A percentile compares a stretch with the other conserved stretches of the same genome.
phyloP scores from a whole-genome alignment of 2,888 invertebrate genomes.

The Brachylomia viminalis region DNA sequence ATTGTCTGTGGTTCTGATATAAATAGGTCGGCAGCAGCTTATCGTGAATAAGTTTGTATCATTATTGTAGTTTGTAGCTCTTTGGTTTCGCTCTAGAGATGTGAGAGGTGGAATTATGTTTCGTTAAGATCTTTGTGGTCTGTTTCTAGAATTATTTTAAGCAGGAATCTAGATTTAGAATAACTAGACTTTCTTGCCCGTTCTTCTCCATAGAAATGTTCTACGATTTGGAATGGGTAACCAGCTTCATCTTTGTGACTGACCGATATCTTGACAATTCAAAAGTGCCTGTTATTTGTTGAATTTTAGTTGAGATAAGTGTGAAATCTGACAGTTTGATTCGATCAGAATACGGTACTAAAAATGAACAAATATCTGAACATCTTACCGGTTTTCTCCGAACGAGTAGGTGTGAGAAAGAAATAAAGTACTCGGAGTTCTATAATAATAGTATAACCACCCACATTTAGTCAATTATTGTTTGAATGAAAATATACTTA shows the following conservation, averaged over 20 bases:
- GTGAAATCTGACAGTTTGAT: not conserved
- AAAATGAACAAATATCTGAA: not conserved
- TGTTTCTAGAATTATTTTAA: not conserved
- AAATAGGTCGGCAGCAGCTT: conserved; percentile 45
- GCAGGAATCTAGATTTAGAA: not conserved
- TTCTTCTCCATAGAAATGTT: not conserved
- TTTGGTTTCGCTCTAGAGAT: not conserved
- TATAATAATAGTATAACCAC: not conserved
- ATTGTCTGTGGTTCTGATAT: conserved; percentile 49
- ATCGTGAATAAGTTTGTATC: conserved; percentile 42
- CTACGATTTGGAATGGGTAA: not conserved
- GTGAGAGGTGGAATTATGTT: not conserved
- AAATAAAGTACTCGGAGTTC: too few relatives aligned
- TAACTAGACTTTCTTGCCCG: not conserved
- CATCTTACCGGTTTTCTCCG: fast-evolving
- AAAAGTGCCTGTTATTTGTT: not conserved
- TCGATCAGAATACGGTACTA: not conserved
- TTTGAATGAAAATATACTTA: too few relatives aligned
- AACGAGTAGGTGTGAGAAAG: not conserved
- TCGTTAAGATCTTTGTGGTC: not conserved
- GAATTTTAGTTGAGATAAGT: not conserved
- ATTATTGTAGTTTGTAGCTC: conserved; percentile 32
- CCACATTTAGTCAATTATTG: not conserved
- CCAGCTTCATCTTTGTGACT: not conserved
- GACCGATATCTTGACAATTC: not conserved